Percentiles rank a stretch among this genome's conserved stretches.
These are phyloP conservation scores for Crepidodera aurea DNA, from an alignment of 2,888 invertebrate genomes.

Conservation along the genomic window DNA sequence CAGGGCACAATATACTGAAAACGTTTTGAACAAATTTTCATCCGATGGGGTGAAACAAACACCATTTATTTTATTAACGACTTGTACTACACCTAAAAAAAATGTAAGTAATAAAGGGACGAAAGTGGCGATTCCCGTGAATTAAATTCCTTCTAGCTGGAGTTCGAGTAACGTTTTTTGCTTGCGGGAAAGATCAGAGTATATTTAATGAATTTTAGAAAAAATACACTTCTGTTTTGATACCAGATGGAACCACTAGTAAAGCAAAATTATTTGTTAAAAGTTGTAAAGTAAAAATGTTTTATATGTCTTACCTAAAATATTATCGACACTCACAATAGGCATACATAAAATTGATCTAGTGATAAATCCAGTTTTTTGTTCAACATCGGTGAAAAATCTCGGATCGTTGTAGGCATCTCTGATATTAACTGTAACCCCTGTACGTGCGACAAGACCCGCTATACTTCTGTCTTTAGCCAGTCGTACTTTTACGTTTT, in stretches of 20 bases:
- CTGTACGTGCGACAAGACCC: constrained; percentile 64
- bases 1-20: constrained; percentile 67
- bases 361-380: constrained; percentile 66
- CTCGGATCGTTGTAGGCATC: constrained; percentile 67
- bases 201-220: too few relatives aligned
- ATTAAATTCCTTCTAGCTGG: too few relatives aligned
- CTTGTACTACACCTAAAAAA: constrained; percentile 66
- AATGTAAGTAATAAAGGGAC: background rate
- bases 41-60: constrained; percentile 64
- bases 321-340: constrained; percentile 61
- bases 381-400: constrained; percentile 65
- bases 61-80: constrained; percentile 65
- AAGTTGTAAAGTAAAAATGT: too few relatives aligned
- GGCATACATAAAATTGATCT: constrained; percentile 67
- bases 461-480: constrained; percentile 64
- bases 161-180: too few relatives aligned
- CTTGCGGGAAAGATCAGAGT: too few relatives aligned
- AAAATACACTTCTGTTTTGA: too few relatives aligned
- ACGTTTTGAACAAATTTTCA: constrained; percentile 66
- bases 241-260: too few relatives aligned
- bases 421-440: constrained; percentile 63
- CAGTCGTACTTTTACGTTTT: constrained; percentile 65
- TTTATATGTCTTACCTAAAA: constrained; percentile 50
- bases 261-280: too few relatives aligned
- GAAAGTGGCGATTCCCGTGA: too few relatives aligned